phyloP scores from a whole-genome alignment of 2,888 invertebrate species.

The Camptogramma bilineatum region DNA sequence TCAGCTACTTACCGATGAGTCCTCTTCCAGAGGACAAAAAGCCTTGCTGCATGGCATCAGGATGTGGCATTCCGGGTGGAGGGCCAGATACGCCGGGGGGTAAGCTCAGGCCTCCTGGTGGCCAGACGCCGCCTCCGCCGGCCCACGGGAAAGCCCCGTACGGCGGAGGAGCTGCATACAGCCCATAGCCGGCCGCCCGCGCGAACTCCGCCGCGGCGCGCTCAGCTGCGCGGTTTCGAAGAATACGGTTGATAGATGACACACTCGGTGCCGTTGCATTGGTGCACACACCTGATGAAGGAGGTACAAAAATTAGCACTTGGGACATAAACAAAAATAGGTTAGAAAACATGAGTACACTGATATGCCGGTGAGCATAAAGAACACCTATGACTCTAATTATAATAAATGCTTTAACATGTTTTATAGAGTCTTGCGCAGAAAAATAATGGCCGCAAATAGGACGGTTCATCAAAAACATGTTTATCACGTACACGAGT shows the following conservation, averaged over 20 bases:
- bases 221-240: conserved; percentile 98
- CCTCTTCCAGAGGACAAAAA: conserved; percentile 71
- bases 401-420: neutral
- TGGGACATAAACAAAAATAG: neutral
- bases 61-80: conserved; percentile 73
- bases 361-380: neutral
- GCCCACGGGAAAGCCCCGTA: conserved; percentile 86
- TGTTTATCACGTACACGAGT: conserved; percentile 35
- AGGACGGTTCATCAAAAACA: conserved; percentile 46
- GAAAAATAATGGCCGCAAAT: conserved; percentile 49
- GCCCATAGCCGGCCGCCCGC: conserved; percentile 94
- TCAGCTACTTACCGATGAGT: conserved; percentile 63
- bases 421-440: conserved; percentile 26
- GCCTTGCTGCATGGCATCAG: conserved; percentile 81
- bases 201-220: conserved; percentile 98
- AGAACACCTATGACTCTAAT: neutral
- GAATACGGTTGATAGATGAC: conserved; percentile 97
- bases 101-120: conserved; percentile 85
- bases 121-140: conserved; percentile 80
- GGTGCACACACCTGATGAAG: conserved; percentile 94
- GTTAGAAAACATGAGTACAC: neutral
- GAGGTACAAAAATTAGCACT: conserved; percentile 23
- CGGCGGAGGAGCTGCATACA: conserved; percentile 92
- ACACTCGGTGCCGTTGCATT: conserved; percentile 98
- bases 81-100: conserved; percentile 79